Conservation (phyloP, 2,113 vertebrate species). For the Numenius arquata region DNA sequence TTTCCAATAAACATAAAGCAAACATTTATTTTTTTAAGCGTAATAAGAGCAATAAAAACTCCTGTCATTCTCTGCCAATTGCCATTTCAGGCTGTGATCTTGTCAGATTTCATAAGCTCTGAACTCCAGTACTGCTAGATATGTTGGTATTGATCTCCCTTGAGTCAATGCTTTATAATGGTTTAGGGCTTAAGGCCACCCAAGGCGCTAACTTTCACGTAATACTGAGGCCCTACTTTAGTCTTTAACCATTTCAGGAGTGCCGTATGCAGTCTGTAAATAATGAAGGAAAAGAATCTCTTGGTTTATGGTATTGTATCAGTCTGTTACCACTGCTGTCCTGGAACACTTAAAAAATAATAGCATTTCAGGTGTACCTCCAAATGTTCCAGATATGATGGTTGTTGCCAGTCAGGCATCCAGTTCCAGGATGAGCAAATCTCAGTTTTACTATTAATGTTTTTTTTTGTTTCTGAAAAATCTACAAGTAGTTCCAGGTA, state of each 20-base stretch:
- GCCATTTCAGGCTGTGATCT: not conserved
- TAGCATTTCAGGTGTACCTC: not conserved
- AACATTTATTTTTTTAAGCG: not conserved
- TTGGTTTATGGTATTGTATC: not conserved
- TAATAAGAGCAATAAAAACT: not conserved
- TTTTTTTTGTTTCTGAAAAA: not conserved
- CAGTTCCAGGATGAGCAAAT: not conserved
- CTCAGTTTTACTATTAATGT: not conserved
- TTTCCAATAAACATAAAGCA: not conserved
- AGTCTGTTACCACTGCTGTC: not conserved
- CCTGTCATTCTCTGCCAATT: not conserved
- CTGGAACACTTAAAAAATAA: not conserved
- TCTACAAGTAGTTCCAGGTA: not conserved
- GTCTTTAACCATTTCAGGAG: not conserved
- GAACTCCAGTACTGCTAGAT: not conserved
- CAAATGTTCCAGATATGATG: not conserved
- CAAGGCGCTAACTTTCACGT: not conserved
- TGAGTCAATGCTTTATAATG: not conserved
- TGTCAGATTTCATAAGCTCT: not conserved
- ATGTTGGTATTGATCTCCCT: not conserved
- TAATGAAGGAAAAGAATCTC: not conserved
- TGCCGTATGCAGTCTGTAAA: not conserved
- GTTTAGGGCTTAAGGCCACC: not conserved
- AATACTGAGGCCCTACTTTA: not conserved
- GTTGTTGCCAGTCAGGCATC: not conserved